Evolutionary conservation across 2,888 invertebrate genomes (phyloP).

Genomic region (Lasioglossum marginatum): DNA sequence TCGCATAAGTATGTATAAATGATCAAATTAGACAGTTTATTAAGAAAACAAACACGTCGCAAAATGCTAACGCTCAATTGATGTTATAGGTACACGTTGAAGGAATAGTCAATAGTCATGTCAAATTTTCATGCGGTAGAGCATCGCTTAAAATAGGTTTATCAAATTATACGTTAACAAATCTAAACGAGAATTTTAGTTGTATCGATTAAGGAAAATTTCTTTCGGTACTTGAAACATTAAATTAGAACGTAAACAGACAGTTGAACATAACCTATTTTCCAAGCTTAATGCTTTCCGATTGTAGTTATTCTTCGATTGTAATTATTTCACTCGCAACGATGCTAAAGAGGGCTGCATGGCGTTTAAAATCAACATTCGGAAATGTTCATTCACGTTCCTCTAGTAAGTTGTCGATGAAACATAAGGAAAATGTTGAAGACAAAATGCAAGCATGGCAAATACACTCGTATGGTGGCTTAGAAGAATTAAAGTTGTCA

Average conservation of each 20-base stretch:
- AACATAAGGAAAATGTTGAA: constrained; percentile 68
- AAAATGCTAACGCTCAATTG: constrained; percentile 36
- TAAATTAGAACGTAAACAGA: not conserved
- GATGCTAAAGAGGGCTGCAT: constrained; percentile 52
- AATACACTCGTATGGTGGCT: constrained; percentile 91
- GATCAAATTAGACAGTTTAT: not conserved
- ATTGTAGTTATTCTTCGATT: not conserved
- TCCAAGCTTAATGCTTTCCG: not conserved
- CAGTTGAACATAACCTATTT: constrained; percentile 29
- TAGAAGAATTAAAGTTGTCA: constrained; percentile 88
- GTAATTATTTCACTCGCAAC: constrained; percentile 8
- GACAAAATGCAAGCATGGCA: constrained; percentile 91
- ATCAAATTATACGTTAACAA: constrained; percentile 17
- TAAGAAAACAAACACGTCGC: constrained; percentile 16
- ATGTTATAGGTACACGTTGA: not conserved
- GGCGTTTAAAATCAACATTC: constrained; percentile 34
- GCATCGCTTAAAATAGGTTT: not conserved
- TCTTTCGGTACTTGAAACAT: not conserved
- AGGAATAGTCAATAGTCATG: not conserved
- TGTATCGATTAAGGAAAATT: not conserved
- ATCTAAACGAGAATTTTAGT: constrained; percentile 10
- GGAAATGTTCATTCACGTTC: constrained; percentile 43
- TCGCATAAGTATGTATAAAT: not conserved
- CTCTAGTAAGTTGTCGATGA: constrained; percentile 67
- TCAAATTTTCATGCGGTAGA: not conserved